Percentiles rank a stretch among this genome's conserved stretches.
phyloP scores from a whole-genome alignment of 2,113 vertebrate genomes.

The Mastomys coucha region DNA sequence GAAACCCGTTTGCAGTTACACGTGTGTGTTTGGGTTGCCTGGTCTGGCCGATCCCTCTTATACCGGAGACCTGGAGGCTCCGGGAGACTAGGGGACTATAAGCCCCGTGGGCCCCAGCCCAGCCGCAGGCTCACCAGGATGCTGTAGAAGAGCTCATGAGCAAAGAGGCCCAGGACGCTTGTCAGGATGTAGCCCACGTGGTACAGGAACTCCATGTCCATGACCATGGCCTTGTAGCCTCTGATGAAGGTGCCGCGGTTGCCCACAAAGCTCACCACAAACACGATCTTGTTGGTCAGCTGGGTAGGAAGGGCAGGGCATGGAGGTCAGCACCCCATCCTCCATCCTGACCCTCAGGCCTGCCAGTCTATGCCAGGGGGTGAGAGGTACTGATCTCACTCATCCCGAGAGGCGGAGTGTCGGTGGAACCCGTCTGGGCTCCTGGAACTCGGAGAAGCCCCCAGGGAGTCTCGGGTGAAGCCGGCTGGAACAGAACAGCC shows the following conservation, averaged over 20 bases:
- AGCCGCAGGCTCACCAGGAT: conserved; percentile 61
- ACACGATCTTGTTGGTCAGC: conserved; percentile 98
- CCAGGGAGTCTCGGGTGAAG: background rate
- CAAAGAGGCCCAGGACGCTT: conserved; percentile 95
- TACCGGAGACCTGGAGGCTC: fast-evolving
- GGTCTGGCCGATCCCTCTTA: background rate
- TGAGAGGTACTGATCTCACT: background rate
- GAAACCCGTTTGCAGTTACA: background rate
- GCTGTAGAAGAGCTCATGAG: conserved; percentile 98
- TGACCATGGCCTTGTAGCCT: conserved; percentile 98
- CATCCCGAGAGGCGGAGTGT: fast-evolving
- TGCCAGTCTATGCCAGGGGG: background rate
- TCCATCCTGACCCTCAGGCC: background rate
- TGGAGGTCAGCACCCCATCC: background rate
- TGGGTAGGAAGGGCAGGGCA: conserved; percentile 72
- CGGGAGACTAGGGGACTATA: background rate
- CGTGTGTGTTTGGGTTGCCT: background rate
- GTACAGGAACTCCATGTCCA: conserved; percentile 98
- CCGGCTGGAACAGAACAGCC: background rate
- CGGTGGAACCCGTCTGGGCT: background rate
- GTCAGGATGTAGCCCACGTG: conserved; percentile 97
- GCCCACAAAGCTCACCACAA: conserved; percentile 98
- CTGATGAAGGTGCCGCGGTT: conserved; percentile 98
- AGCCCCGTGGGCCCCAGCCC: fast-evolving
- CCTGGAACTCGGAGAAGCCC: background rate